Evolutionary conservation across 2,113 vertebrate genomes (phyloP), one percentile per base, ranked within the genome.

Genomic region (Neolamprologus caudopunctatus): DNA sequence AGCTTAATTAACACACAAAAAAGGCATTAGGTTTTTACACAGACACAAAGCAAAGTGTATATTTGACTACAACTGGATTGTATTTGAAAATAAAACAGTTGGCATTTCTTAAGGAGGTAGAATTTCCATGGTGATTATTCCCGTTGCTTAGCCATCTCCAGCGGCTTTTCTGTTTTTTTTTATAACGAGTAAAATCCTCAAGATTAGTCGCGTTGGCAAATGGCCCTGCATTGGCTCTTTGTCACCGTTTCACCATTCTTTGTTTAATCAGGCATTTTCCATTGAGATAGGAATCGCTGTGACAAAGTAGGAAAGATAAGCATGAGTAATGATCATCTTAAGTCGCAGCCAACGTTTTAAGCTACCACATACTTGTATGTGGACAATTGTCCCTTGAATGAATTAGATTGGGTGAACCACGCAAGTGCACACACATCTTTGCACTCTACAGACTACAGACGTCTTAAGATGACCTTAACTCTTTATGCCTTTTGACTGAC

Each of bases 171-270:
- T 24, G 8, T 14, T 80, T 89, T 82, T n/a, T 54, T 63, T 24
- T 54, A 24, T 66, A 81, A 57, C 6, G 51, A 89, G 85, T 90
- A 58, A 87, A 91, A 90, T 90, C 88, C 84, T 92, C 12, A 66
- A 93, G 89, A 93, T 94, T 88, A 91, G 88, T 91, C 40, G 17
- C 16, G 68, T 88, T 92, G 89, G 92, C 88, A 87, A 90, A 83
- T 68, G 85, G 85, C 87, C 87, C 87, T 82, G 45, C 28, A 57
- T 84, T 88, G 87, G 87, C 84, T 84, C 84, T 87, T 82, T 89
- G 92, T 93, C 82, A 89, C 57, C 89, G 42, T 91, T 93, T 89
- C 61, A 51, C 82, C 87, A 86, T 86, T 83, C 84, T 94, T 94
- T 91, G 87, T 94, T 92, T 89, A 88, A 94, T 89, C 87, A 80